Evolutionary conservation across 2,113 vertebrate genomes (phyloP), one percentile per base, ranked within the genome.

Genomic region (Typhlomys cinereus): DNA sequence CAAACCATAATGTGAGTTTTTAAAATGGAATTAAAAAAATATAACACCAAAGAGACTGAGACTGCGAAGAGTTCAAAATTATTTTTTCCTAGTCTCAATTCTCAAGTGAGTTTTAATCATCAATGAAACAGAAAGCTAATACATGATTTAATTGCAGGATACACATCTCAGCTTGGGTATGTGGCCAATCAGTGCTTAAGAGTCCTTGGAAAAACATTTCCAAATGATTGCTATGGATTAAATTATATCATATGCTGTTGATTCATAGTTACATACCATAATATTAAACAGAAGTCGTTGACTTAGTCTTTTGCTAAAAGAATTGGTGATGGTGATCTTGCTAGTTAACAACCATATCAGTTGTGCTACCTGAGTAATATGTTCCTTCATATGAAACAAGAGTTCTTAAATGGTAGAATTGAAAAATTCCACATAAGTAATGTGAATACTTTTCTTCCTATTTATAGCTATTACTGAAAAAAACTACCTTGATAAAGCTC

Each of bases 21-120:
- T 92, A 62, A 76, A 82, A 76, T 87, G 34, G 2, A 64, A 44
- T 92, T 91, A 78, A 87, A 93, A 91, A 57, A 41, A 69, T 1
- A 7, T 59, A 67, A 62, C 44, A 52, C 39, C 27, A 79, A 85
- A 81, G 34, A 81, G 54, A 69, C 50, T 61, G 0, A 31, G 20
- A 64, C 67, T 29, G 2, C 41, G 39, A 71, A 76, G 23, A 13
- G 76, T 70, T 15, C 44, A 44, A 73, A 34, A 67, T 85, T 81
- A 46, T 23, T 21, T 71, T n/a, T 80, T 15, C 36, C 82, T 54
- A 48, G 2, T 73, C 18, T 69, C 52, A 91, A 36, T 83, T 94
- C 34, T 92, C 70, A 85, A 46, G 34, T 67, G 21, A 44, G 1
- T 52, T 12, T 44, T 44, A 31, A 44, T 75, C 41, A 83, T 39